Evolutionary conservation across 2,888 invertebrate genomes (phyloP), one percentile per base, ranked within the genome.

Genomic region (Ditula angustiorana): DNA sequence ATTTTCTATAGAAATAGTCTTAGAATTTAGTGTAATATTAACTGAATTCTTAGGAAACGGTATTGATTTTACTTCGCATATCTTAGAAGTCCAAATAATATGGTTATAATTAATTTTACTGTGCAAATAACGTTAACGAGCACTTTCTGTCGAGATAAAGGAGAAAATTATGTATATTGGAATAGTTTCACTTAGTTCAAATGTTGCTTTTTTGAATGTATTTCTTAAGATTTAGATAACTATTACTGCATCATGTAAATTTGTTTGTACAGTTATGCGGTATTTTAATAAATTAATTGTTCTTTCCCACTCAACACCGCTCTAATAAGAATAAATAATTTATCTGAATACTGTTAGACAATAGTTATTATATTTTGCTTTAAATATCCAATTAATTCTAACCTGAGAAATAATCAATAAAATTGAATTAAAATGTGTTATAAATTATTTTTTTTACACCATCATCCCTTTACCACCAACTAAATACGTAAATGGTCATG

Each of bases 211-310:
- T 69, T 71, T 67, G 26, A 71, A 77, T 77, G 67, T 77, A 74
- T 78, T 77, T 69, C 74, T 78, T 73, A 72, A 68, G 70, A 69
- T 60, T 72, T 77, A 76, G 74, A 68, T 72, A 70, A 75, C 73
- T 67, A 74, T 72, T 78, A 80, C 49, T 74, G 74, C 72, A 60
- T 56, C 63, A 49, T 68, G 53, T 59, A 79, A 83, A 81, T 88
- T 86, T 79, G 83, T 88, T 87, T 90, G 88, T 90, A 89, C 86
- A 89, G 85, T 78, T 79, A 81, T 85, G 87, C 84, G 60, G 77
- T 79, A 69, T 71, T 79, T 86, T 80, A 81, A 85, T 86, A 53
- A 64, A 37, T 64, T 59, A 59, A 53, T 64, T 64, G 28, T 64
- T 46, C 58, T 59, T 52, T 46, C 53, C 53, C 23, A 59, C 37